Evolutionary conservation across 2,113 vertebrate species (phyloP).

Genomic region (Pangasianodon hypophthalmus): DNA sequence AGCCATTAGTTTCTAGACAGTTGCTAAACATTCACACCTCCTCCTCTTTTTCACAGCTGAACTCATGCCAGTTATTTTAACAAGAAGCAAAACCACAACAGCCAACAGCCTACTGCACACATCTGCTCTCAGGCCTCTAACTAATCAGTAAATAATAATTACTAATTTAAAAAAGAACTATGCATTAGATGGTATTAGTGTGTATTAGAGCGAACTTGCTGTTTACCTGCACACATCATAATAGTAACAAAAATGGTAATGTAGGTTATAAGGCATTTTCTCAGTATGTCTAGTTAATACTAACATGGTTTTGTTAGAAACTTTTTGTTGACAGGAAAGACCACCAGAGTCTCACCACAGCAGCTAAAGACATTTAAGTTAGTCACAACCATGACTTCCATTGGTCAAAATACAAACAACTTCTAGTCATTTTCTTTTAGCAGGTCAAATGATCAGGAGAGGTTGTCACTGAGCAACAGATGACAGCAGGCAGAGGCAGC

Average conservation of each 20-base stretch:
- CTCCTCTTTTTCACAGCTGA: not conserved
- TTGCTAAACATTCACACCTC: not conserved
- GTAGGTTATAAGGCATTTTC: not conserved
- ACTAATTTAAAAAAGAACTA: not conserved
- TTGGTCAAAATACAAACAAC: not conserved
- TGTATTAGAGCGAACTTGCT: too few relatives aligned
- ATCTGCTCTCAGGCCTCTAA: too few relatives aligned
- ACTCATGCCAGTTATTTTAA: not conserved
- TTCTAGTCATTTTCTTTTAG: not conserved
- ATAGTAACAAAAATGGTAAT: not conserved
- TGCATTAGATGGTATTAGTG: not conserved
- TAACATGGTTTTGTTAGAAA: not conserved
- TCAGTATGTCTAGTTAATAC: too few relatives aligned
- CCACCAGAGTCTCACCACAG: too few relatives aligned
- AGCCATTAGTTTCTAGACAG: not conserved
- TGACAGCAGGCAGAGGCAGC: too few relatives aligned
- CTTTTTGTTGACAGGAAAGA: too few relatives aligned
- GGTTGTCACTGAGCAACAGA: too few relatives aligned
- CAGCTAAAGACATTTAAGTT: too few relatives aligned
- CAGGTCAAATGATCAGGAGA: too few relatives aligned
- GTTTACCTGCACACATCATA: not conserved
- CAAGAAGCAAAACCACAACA: not conserved
- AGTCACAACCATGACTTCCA: too few relatives aligned
- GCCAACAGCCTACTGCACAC: too few relatives aligned
- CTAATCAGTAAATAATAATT: too few relatives aligned